Evolutionary conservation across 2,888 invertebrate species (phyloP).

Genomic region (Drosophila subquinaria): DNA sequence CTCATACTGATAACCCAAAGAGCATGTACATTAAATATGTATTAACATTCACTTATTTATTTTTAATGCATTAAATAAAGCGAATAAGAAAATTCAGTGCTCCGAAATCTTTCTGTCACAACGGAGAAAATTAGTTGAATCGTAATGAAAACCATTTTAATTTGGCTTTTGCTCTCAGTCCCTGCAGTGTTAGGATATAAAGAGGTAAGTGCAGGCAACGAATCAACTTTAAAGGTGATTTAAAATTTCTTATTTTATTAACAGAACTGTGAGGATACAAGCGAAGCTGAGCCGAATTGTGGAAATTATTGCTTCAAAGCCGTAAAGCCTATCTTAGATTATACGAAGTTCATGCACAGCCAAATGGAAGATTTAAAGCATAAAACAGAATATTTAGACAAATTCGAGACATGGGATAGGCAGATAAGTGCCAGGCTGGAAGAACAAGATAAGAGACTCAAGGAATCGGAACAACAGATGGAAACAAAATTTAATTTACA

Average conservation of each 20-base stretch:
- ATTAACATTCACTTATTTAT: background rate
- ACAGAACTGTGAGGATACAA: conserved; percentile 1
- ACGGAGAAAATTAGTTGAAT: background rate
- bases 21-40: background rate
- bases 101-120: background rate
- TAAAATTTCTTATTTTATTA: background rate
- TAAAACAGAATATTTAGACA: background rate
- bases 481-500: background rate
- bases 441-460: background rate
- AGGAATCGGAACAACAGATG: background rate
- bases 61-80: background rate
- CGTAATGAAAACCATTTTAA: background rate
- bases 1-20: background rate
- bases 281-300: background rate
- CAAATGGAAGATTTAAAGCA: background rate
- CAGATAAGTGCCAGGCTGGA: background rate
- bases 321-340: background rate
- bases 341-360: background rate
- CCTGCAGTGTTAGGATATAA: background rate
- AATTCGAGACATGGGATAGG: background rate
- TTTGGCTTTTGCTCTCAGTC: background rate
- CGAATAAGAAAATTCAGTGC: background rate
- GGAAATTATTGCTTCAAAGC: conserved; percentile 11
- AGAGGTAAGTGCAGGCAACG: background rate
- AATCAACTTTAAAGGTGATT: background rate